Percentiles rank a stretch among this genome's conserved stretches.
These are phyloP conservation scores for Anorthoa munda DNA, from an alignment of 2,888 invertebrate species.

Conservation along the genomic window DNA sequence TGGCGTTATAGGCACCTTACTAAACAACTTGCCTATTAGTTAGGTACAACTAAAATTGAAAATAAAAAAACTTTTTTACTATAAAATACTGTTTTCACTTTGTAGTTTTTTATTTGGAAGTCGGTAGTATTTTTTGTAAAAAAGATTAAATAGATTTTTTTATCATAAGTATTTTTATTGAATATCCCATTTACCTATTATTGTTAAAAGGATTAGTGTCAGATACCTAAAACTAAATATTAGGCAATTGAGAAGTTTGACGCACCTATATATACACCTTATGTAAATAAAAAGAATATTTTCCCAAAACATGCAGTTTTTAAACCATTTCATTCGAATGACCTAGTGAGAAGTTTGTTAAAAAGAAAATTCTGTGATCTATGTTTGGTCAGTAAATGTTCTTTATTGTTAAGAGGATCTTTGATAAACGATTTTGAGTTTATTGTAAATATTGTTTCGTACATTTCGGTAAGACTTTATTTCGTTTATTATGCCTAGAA, in stretches of 20 bases:
- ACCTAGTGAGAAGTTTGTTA: background rate
- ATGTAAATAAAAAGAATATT: background rate
- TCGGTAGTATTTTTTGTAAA: too few species aligned
- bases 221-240: background rate
- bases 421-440: background rate
- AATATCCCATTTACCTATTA: background rate
- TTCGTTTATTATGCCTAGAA: background rate
- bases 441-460: background rate
- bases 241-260: too few species aligned
- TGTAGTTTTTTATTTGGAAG: too few species aligned
- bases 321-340: background rate
- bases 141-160: too few species aligned
- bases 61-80: too few species aligned
- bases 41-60: too few species aligned
- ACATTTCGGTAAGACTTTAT: background rate
- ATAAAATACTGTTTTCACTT: too few species aligned
- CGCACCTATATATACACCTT: background rate
- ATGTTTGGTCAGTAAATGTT: background rate
- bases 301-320: conserved; percentile 8
- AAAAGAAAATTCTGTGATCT: background rate
- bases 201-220: background rate
- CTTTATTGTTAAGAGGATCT: background rate
- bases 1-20: too few species aligned
- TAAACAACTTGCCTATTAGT: too few species aligned
- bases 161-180: too few species aligned